Evolutionary conservation across 2,113 vertebrate species (phyloP).

Genomic region (Charadrius vociferus): DNA sequence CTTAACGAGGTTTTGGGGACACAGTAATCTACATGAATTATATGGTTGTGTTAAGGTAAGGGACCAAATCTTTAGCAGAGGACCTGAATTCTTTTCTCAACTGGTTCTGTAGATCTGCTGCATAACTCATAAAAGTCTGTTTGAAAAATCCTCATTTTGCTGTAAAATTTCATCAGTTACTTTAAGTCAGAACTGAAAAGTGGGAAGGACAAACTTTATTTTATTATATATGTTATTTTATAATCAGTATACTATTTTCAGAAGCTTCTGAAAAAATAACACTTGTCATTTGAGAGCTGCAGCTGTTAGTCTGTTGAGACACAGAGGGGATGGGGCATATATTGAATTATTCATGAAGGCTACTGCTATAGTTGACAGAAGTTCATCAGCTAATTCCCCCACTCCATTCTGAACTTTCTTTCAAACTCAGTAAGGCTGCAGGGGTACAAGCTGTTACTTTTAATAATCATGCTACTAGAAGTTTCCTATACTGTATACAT

Average conservation of each 20-base stretch:
- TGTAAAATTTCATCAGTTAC: neutral
- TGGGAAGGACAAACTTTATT: neutral
- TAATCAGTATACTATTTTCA: slow-evolving; percentile 43
- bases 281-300: slow-evolving; percentile 58
- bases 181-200: neutral
- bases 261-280: slow-evolving; percentile 35
- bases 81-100: neutral
- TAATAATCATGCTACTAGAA: neutral
- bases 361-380: slow-evolving; percentile 51
- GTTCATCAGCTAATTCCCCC: slow-evolving; percentile 57
- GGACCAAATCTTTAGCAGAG: neutral
- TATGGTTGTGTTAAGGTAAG: neutral
- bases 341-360: slow-evolving; percentile 61
- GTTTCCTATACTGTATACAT: neutral
- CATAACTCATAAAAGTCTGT: neutral
- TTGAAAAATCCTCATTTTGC: neutral
- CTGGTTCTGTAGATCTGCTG: neutral
- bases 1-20: neutral
- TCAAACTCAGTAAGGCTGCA: neutral
- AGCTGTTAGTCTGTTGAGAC: slow-evolving; percentile 60
- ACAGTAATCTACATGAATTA: neutral
- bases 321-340: slow-evolving; percentile 22
- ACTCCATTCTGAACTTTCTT: slow-evolving; percentile 40
- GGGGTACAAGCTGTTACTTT: slow-evolving; percentile 37
- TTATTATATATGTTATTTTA: slow-evolving; percentile 43